These are phyloP conservation scores for Lepilemur septentrionalis DNA, from an alignment of 2,797 vertebrate species.

Conservation along the genomic window DNA sequence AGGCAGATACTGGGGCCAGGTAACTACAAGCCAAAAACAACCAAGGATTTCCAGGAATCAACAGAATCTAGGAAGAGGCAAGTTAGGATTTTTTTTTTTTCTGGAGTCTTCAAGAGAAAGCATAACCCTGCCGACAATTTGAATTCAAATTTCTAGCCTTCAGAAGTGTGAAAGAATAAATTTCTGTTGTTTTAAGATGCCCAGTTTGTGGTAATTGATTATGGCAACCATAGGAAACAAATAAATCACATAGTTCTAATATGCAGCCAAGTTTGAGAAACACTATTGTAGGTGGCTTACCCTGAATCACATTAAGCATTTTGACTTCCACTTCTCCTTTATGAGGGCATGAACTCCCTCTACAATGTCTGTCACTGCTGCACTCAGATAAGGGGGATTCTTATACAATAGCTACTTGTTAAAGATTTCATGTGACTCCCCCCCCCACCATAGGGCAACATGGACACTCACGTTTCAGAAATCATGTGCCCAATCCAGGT, in stretches of 20 bases:
- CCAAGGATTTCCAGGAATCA: not conserved
- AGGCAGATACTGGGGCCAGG: not conserved
- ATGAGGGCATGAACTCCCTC: not conserved
- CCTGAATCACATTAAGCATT: not conserved
- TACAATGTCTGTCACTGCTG: not conserved
- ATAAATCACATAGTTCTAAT: not conserved
- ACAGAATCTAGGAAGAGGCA: not conserved
- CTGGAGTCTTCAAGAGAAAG: not conserved
- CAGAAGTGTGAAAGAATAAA: not conserved
- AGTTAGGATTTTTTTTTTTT: not conserved
- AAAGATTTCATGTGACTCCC: not conserved
- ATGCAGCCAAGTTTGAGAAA: not conserved
- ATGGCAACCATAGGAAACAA: not conserved
- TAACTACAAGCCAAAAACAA: not conserved
- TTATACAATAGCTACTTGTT: not conserved
- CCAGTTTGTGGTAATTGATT: not conserved
- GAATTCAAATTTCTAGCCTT: not conserved
- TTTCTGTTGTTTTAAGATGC: not conserved
- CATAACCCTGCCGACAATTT: not conserved
- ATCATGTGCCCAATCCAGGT: not conserved
- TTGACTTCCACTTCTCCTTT: not conserved
- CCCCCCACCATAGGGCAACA: not conserved
- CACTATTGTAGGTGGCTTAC: not conserved
- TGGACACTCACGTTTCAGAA: not conserved
- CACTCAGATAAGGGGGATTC: not conserved